phyloP scores from a whole-genome alignment of 1,140 invertebrate genomes.

The Brachionus rotundiformis region DNA sequence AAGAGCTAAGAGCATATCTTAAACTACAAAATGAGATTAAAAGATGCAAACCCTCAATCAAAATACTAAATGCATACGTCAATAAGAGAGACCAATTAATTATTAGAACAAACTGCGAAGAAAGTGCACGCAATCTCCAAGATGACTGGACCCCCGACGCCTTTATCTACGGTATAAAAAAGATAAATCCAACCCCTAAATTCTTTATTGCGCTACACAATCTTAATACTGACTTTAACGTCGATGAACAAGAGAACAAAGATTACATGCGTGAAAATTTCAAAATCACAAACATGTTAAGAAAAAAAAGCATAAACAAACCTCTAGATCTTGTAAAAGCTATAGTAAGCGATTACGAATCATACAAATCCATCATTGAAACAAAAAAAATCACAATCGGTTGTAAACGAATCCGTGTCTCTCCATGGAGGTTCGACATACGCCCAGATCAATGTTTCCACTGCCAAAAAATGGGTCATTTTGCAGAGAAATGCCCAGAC shows the following conservation, averaged over 20 bases:
- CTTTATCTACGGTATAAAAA: neutral
- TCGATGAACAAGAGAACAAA: slow-evolving; percentile 26
- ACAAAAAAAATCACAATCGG: neutral
- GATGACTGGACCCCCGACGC: neutral
- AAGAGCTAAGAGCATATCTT: neutral
- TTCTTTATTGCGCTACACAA: neutral
- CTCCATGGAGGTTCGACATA: slow-evolving; percentile 10
- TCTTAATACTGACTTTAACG: neutral
- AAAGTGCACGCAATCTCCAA: neutral
- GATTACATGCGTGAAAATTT: neutral
- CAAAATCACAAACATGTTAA: slow-evolving; percentile 15
- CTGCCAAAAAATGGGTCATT: slow-evolving; percentile 13
- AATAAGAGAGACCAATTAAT: neutral
- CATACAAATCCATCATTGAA: neutral
- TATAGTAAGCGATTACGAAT: neutral
- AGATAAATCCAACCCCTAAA: neutral
- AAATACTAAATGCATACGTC: neutral
- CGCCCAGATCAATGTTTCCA: neutral
- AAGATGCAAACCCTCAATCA: neutral
- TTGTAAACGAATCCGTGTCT: neutral
- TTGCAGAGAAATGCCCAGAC: neutral
- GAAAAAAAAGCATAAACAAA: slow-evolving; percentile 31
- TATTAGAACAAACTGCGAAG: neutral
- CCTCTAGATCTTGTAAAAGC: neutral
- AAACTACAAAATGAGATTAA: neutral